Base-by-base conservation (phyloP, 2,113 vertebrate genomes). In the Thermophis baileyi region DNA sequence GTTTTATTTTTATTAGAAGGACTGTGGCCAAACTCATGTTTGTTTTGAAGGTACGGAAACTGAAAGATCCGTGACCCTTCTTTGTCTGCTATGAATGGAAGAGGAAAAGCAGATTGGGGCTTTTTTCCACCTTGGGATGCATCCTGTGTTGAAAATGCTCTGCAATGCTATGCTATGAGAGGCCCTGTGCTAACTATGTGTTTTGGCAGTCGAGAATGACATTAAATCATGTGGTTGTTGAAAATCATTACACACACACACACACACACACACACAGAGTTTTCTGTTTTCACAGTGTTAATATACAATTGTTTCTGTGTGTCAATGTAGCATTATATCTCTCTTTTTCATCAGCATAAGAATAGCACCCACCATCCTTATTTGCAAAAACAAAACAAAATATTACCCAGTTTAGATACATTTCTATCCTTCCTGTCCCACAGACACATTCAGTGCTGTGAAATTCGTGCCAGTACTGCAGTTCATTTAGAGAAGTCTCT, bases 161-260 rank as follows among this genome's bases (percentile, higher is more conserved):
- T 0, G 85, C 0, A 11, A 63, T 22, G 81, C 3, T 6, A 0
- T 51, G 0, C 0, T 93, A 24, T 57, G 11, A 87, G 87, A 50
- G 12, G 81, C 88, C 88, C 6, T 25, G 0, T 0, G 27, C 0
- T 0, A 0, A 0, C 87, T 0, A 0, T 4, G 93, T 25, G 27
- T 81, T 89, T 89, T 54, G 0, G 30, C 0, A 49, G 44, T 53
- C 12, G 0, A 25, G 25, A 85, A 47, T 49, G 40, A n/a, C 1
- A 53, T 53, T 90, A 81, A 50, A 35, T 85, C 44, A 30, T 88
- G 91, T 85, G 86, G 6, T 4, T 91, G 47, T 92, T 49, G 51
- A n/a, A 89, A 50, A 53, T 86, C 1, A 22, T 1, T 3, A 57
- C 10, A 60, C 24, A 9, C 10, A 60, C 3, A 27, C 25, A 27